phyloP scores from a whole-genome alignment of 2,888 invertebrate genomes.

The Glyphotaelius pellucidus region DNA sequence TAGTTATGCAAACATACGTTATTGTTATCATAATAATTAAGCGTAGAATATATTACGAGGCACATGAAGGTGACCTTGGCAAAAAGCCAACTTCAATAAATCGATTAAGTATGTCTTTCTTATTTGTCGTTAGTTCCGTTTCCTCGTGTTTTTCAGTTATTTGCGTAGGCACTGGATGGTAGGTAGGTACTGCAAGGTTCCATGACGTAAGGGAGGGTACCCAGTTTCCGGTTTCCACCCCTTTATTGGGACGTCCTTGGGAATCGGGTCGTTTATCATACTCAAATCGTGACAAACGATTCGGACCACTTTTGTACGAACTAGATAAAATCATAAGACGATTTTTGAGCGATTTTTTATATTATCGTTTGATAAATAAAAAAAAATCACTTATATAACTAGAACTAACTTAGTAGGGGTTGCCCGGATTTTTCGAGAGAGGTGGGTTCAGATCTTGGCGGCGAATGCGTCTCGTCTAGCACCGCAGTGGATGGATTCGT shows the following conservation, averaged over 20 bases:
- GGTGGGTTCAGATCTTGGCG: too few species aligned
- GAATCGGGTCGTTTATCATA: not conserved
- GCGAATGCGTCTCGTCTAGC: too few species aligned
- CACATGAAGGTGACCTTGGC: not conserved
- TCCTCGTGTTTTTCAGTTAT: not conserved
- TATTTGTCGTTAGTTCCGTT: not conserved
- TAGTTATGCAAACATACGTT: not conserved
- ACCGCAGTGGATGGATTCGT: too few species aligned
- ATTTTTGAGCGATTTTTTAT: not conserved
- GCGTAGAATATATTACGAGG: not conserved
- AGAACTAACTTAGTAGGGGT: too few species aligned
- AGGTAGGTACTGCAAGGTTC: too few species aligned
- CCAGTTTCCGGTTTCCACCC: not conserved
- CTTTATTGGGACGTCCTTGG: slow-evolving; percentile 9
- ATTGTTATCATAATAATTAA: not conserved
- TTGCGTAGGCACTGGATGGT: not conserved
- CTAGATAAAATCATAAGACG: not conserved
- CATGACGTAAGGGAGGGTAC: not conserved
- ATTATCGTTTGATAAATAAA: too few species aligned
- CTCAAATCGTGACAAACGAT: slow-evolving; percentile 11
- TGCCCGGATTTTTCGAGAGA: too few species aligned
- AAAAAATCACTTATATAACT: too few species aligned
- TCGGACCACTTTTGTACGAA: not conserved
- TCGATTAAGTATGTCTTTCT: not conserved
- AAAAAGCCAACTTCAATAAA: not conserved